Evolutionary conservation across 2,888 invertebrate species (phyloP), one percentile per base, ranked within the genome.

Genomic region (Drosophila macrospina): DNA sequence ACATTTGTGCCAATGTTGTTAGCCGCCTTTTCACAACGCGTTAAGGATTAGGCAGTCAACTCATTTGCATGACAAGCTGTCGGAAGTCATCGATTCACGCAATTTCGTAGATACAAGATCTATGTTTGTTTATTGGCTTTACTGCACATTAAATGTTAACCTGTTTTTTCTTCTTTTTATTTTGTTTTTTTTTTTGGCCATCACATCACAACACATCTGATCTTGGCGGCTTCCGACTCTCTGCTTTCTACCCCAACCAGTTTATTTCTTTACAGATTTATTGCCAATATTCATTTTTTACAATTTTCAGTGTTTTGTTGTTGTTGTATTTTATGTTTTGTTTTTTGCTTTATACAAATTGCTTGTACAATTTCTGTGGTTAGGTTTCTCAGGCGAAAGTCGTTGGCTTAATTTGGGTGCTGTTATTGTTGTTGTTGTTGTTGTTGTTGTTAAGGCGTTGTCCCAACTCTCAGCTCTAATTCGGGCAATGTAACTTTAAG

Each of bases 41-140:
- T 11, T 39, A 76, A 88, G 77, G 77, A 77, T 80, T 80, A 77
- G 62, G 44, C 55, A 47, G 47, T 39, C 15, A 10, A 44, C 69
- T 71, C 71, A 86, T 83, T 83, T 88, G 78, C 86, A 88, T 88
- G 84, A 74, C 86, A 80, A 77, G 69, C 78, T 88, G 83, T 77
- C 83, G 83, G 83, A 83, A 83, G 86, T 71, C 41, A 51, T 64
- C 51, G 60, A 67, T 77, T 80, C 88, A 82, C 84, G 82, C 88
- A 88, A 82, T 82, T 68, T 20, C n/a, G 16, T 41, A 42, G 51
- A 75, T 63, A 54, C 51, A 55, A 65, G 68, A 78, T 65, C 61
- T 48, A 37, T 80, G 68, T 50, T 59, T 60, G 52, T 50, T 74
- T 78, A 62, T 65, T 61, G 50, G 26, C 66, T 62, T 61, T 66